These are phyloP conservation scores for Drosophila auraria DNA, from an alignment of 1,140 invertebrate species.

Conservation along the genomic window DNA sequence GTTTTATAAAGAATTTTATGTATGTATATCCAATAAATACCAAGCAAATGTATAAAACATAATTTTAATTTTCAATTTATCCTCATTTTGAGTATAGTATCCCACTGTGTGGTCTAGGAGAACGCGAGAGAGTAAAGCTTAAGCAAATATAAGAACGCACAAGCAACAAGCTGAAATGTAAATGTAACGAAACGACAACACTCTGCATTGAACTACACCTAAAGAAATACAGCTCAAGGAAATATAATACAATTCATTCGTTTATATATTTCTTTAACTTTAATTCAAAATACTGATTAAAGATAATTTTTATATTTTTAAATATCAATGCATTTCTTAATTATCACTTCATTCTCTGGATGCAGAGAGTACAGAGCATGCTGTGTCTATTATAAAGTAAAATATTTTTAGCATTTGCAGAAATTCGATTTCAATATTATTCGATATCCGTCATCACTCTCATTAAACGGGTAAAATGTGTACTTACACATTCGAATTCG, in stretches of 20 bases:
- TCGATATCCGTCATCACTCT: background rate
- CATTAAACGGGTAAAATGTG: background rate
- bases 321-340: background rate
- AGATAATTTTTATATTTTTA: too few relatives aligned
- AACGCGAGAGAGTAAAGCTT: conserved; percentile 66
- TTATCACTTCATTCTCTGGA: background rate
- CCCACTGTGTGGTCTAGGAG: conserved; percentile 17
- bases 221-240: background rate
- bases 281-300: too few relatives aligned
- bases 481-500: background rate
- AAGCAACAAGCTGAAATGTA: conserved; percentile 33
- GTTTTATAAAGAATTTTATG: too few relatives aligned
- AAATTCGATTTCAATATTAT: background rate
- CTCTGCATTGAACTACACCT: conserved; percentile 28
- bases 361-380: too few relatives aligned
- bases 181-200: conserved; percentile 59
- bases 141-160: conserved; percentile 57
- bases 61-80: background rate
- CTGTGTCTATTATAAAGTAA: background rate
- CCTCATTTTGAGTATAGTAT: background rate
- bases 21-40: too few relatives aligned
- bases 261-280: too few relatives aligned
- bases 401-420: background rate
- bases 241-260: background rate
- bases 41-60: too few relatives aligned